These are phyloP conservation scores for Danio tinwini DNA, from an alignment of 2,797 vertebrate genomes.

Conservation along the genomic window DNA sequence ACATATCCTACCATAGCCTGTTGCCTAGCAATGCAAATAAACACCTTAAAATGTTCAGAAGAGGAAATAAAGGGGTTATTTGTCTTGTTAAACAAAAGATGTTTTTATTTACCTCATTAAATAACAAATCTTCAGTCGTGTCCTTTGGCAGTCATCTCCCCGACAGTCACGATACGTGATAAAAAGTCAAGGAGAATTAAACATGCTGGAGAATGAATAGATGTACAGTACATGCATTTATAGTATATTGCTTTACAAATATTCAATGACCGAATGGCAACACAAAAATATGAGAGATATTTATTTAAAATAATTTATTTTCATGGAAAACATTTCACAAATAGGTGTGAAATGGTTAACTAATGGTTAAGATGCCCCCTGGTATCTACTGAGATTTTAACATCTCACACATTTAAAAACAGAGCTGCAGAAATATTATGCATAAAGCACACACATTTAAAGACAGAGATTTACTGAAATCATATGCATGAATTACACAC, in stretches of 20 bases:
- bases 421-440: not conserved
- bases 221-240: slow-evolving; percentile 1
- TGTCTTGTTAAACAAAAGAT: not conserved
- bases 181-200: slow-evolving; percentile 69
- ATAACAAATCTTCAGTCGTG: slow-evolving; percentile 92
- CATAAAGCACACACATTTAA: too few relatives aligned
- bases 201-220: not conserved
- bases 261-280: not conserved
- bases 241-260: not conserved
- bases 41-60: slow-evolving; percentile 9
- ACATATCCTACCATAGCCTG: slow-evolving; percentile 8
- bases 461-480: not conserved
- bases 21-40: slow-evolving; percentile 48
- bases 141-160: slow-evolving; percentile 79
- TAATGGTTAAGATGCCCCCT: not conserved
- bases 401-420: not conserved
- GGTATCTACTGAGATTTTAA: not conserved
- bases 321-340: not conserved
- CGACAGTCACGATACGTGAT: slow-evolving; percentile 86
- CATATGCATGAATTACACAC: not conserved
- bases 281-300: not conserved
- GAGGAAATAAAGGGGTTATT: slow-evolving; percentile 23
- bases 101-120: slow-evolving; percentile 90
- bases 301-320: not conserved
- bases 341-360: not conserved